A percentile compares a stretch with the other conserved stretches of the same genome.
These are phyloP conservation scores for Metacarcinus magister DNA, from an alignment of 2,888 invertebrate species.

Conservation along the genomic window DNA sequence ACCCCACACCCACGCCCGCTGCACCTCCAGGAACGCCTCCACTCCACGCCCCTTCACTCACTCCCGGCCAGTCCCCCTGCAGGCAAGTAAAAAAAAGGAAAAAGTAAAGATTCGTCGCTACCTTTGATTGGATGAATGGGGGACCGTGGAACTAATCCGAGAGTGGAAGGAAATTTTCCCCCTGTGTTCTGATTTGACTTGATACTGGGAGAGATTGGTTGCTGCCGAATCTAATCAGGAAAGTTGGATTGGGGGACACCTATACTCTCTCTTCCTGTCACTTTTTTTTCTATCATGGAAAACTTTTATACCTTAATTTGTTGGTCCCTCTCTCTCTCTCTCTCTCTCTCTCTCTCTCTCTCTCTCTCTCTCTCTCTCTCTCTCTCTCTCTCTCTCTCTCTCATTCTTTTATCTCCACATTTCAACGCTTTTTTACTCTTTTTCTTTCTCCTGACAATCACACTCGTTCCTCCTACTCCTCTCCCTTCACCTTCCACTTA, in stretches of 20 bases:
- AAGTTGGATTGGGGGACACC: conserved; percentile 26
- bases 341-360: conserved; percentile 39
- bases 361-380: conserved; percentile 52
- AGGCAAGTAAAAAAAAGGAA: background rate
- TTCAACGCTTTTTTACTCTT: background rate
- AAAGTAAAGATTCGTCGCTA: background rate
- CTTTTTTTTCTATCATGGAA: background rate
- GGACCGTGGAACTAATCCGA: background rate
- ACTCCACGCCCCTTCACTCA: conserved; percentile 67
- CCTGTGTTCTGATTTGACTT: conserved; percentile 18
- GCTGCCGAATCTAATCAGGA: conserved; percentile 16
- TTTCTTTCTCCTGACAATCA: background rate
- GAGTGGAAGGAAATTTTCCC: background rate
- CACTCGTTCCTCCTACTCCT: background rate
- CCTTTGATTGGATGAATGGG: background rate
- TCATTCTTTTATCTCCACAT: background rate
- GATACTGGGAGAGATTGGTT: background rate
- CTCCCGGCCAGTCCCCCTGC: conserved; percentile 67
- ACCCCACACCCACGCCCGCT: conserved; percentile 26
- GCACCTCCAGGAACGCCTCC: conserved; percentile 40
- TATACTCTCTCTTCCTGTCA: conserved; percentile 14
- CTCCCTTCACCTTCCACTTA: background rate
- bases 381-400: conserved; percentile 53
- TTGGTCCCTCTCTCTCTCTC: background rate
- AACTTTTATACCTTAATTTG: background rate